These are phyloP conservation scores for Papilio aristodemus DNA, from an alignment of 1,140 invertebrate species.

Conservation along the genomic window DNA sequence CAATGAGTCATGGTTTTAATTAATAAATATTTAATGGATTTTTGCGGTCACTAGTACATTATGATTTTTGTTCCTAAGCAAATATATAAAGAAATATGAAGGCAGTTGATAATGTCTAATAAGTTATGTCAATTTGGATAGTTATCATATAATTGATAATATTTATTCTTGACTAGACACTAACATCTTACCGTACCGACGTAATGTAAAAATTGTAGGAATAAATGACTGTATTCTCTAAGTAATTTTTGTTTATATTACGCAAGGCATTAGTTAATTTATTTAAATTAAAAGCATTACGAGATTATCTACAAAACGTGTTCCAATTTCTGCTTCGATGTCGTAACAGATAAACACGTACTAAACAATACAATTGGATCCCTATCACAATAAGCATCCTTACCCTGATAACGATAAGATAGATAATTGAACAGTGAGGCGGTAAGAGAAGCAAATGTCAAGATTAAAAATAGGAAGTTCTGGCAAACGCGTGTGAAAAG, in stretches of 20 bases:
- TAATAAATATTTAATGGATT: no score
- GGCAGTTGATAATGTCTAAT: no score
- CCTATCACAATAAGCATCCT: not conserved
- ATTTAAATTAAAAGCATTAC: not conserved
- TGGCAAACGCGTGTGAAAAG: conserved; percentile 40
- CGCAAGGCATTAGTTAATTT: not conserved
- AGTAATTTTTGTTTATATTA: not conserved
- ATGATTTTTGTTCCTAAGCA: no score
- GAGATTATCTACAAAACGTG: not conserved
- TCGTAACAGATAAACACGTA: not conserved
- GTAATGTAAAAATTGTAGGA: not conserved
- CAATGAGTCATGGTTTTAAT: no score
- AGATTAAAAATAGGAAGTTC: conserved; percentile 46
- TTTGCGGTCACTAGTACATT: no score
- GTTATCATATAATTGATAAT: no score
- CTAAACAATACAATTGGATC: conserved; percentile 2
- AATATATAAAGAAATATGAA: no score
- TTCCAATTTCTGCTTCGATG: conserved; percentile 2
- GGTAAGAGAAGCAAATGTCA: conserved; percentile 40
- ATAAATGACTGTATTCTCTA: not conserved
- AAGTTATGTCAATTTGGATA: no score
- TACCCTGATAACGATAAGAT: not conserved
- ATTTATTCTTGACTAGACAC: no score
- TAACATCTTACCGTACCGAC: no score
- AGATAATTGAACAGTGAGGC: conserved; percentile 17